These are phyloP conservation scores for Mechanitis mazaeus DNA, from an alignment of 2,888 invertebrate species.

Conservation along the genomic window DNA sequence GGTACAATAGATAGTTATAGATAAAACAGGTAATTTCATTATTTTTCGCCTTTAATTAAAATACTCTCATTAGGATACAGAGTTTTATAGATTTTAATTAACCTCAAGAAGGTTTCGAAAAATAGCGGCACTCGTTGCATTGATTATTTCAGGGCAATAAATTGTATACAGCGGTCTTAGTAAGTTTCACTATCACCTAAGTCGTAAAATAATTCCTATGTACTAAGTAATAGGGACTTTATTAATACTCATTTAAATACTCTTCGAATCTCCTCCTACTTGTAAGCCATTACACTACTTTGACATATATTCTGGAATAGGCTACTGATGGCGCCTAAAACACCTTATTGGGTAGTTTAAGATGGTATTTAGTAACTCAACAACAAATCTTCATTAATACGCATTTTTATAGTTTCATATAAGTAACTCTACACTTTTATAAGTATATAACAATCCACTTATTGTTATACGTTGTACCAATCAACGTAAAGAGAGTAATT, in stretches of 20 bases:
- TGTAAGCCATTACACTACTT: slow-evolving; percentile 29
- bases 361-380: neutral
- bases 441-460: too few relatives aligned
- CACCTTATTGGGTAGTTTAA: slow-evolving; percentile 12
- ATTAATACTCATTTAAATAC: neutral
- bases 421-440: too few relatives aligned
- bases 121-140: slow-evolving; percentile 39
- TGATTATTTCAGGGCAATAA: slow-evolving; percentile 51
- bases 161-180: slow-evolving; percentile 35
- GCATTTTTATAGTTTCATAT: too few relatives aligned
- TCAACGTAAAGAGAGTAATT: too few relatives aligned
- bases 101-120: slow-evolving; percentile 29
- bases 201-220: slow-evolving; percentile 7
- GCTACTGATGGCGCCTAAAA: slow-evolving; percentile 18
- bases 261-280: slow-evolving; percentile 29
- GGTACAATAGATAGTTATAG: neutral
- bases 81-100: slow-evolving; percentile 34
- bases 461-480: too few relatives aligned
- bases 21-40: slow-evolving; percentile 7
- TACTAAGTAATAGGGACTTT: slow-evolving; percentile 6
- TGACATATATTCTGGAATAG: slow-evolving; percentile 14
- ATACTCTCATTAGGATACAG: slow-evolving; percentile 30
- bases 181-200: slow-evolving; percentile 11
- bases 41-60: slow-evolving; percentile 29
- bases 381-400: too few relatives aligned